phyloP scores from a whole-genome alignment of 2,797 vertebrate genomes.

The Propithecus deckenii region DNA sequence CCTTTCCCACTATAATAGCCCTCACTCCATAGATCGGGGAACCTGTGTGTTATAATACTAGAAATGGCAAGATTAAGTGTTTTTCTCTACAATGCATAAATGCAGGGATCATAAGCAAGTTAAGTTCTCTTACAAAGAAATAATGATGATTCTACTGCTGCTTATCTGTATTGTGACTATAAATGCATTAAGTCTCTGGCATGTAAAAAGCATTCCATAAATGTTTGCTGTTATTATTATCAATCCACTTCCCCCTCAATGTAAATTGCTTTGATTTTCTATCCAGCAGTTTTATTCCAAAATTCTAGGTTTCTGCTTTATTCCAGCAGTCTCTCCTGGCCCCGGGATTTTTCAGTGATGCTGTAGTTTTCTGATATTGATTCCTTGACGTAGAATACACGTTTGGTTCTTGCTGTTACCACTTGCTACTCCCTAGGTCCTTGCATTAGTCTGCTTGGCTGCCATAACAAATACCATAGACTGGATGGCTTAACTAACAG shows the following conservation, averaged over 20 bases:
- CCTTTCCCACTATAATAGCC: not conserved
- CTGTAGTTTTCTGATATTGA: not conserved
- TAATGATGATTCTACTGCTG: not conserved
- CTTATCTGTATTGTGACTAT: not conserved
- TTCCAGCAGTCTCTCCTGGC: not conserved
- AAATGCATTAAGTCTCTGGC: not conserved
- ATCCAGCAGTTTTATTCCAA: not conserved
- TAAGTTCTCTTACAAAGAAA: not conserved
- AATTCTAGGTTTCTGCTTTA: not conserved
- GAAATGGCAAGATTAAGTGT: not conserved
- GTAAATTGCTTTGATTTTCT: not conserved
- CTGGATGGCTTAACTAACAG: not conserved
- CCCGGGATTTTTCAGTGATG: not conserved
- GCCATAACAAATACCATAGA: not conserved
- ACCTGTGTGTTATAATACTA: not conserved
- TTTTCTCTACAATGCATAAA: not conserved
- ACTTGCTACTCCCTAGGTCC: not conserved
- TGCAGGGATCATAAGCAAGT: not conserved
- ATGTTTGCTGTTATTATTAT: not conserved
- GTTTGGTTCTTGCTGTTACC: not conserved
- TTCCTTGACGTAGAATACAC: not conserved
- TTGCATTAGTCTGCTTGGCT: not conserved
- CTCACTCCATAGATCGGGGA: not conserved
- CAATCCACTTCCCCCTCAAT: not conserved
- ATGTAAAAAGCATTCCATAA: not conserved